phyloP scores from a whole-genome alignment of 2,888 invertebrate species.

The Sinotaia quadrata region DNA sequence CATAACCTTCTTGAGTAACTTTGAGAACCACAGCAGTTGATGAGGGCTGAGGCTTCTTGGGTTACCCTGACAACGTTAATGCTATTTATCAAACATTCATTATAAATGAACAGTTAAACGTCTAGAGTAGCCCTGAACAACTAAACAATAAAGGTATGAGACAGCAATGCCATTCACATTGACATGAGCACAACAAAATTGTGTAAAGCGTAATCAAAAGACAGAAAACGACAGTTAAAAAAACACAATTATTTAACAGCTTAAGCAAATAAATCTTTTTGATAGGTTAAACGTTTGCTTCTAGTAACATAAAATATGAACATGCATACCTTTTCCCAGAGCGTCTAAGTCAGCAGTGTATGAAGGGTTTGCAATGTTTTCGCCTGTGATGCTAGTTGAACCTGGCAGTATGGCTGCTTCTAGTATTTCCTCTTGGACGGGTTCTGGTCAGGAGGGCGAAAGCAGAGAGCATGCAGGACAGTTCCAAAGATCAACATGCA shows the following conservation, averaged over 20 bases:
- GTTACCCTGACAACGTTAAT: too few relatives aligned
- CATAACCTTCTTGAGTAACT: too few relatives aligned
- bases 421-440: constrained; percentile 45
- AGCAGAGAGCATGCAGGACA: constrained; percentile 15
- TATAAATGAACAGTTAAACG: too few relatives aligned
- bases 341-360: constrained; percentile 51
- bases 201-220: too few relatives aligned
- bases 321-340: constrained; percentile 3
- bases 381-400: constrained; percentile 50
- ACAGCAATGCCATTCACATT: too few relatives aligned
- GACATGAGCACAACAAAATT: not conserved
- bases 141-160: too few relatives aligned
- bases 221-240: not conserved
- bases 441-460: constrained; percentile 27
- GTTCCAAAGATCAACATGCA: not conserved
- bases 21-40: too few relatives aligned
- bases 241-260: not conserved
- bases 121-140: too few relatives aligned
- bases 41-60: too few relatives aligned
- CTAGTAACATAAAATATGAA: not conserved
- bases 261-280: too few relatives aligned
- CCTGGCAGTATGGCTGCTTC: constrained; percentile 50
- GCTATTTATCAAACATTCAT: too few relatives aligned
- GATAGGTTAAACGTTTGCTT: too few relatives aligned
- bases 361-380: constrained; percentile 54